Percentiles rank a stretch among this genome's conserved stretches.
phyloP scores from a whole-genome alignment of 2,888 invertebrate species.

The Argynnis bischoffii region DNA sequence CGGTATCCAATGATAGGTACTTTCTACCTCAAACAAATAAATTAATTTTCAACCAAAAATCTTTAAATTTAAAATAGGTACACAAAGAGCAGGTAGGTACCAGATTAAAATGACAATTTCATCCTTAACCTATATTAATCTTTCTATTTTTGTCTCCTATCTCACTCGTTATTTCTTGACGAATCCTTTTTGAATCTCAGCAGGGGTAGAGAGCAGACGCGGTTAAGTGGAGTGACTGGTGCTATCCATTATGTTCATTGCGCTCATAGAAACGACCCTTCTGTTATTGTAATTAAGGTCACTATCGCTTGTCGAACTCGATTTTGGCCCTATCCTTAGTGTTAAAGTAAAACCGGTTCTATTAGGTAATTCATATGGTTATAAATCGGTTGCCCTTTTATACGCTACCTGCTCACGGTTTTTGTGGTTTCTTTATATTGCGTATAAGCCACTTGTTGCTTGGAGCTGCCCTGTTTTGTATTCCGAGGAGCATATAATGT shows the following conservation, averaged over 20 bases:
- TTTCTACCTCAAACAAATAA: neutral
- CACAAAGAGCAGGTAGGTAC: constrained; percentile 14
- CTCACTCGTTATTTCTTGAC: constrained; percentile 48
- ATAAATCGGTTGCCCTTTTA: constrained; percentile 61
- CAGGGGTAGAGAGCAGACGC: constrained; percentile 63
- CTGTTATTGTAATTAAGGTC: constrained; percentile 51
- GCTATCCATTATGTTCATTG: constrained; percentile 40
- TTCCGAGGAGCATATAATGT: constrained; percentile 51
- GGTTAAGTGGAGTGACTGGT: constrained; percentile 55
- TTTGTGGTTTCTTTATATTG: constrained; percentile 74
- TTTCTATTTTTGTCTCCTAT: constrained; percentile 41
- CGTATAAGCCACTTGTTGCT: constrained; percentile 78
- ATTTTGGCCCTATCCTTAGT: constrained; percentile 51
- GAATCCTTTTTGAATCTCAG: constrained; percentile 70
- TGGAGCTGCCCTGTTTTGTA: constrained; percentile 65
- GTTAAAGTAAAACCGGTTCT: constrained; percentile 67
- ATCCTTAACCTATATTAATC: constrained; percentile 33
- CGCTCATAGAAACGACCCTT: constrained; percentile 39
- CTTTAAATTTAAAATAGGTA: neutral
- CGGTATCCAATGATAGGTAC: too few species aligned
- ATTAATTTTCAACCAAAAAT: neutral
- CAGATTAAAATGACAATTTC: constrained; percentile 19
- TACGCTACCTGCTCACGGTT: constrained; percentile 72
- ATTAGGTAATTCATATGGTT: constrained; percentile 61
- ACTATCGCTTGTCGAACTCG: constrained; percentile 53